Evolutionary conservation across 2,113 vertebrate genomes (phyloP), one percentile per base, ranked within the genome.

Genomic region (Abramis brama): DNA sequence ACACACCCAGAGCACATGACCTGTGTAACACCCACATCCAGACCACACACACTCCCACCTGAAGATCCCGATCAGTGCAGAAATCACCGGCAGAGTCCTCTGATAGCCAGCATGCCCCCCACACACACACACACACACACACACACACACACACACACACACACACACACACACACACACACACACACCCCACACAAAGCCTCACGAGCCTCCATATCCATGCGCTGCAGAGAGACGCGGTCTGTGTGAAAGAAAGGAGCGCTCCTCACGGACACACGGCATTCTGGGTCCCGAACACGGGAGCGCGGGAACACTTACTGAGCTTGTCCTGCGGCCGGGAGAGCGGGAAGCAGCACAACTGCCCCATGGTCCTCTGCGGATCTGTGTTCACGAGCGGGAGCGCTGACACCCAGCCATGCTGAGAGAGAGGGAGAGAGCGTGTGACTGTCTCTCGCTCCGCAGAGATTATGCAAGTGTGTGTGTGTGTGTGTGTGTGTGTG

Each of bases 321-420:
- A 89, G 85, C 76, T 89, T 89, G 12, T 89, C 88, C 19, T 89
- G 70, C 17, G 62, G 74, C 43, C 88, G 77, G 2, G 88, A 86
- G 39, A 89, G 86, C 25, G 88, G 88, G 71, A 89, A 89, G 66
- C 88, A 89, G 78, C 88, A 89, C 71, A 89, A 68, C 85, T 89
- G 88, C 50, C 88, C 88, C 85, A 89, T 81, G 15, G 64, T 43
- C 50, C 36, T 70, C 47, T 33, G 73, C 11, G 0, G n/a, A 23
- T 45, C 73, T 8, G 10, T 47, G 23, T 33, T 59, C 9, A 73
- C 59, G 79, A 83, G 59, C 84, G 71, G 23, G 43, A 62, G 62
- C 6, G 57, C 39, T 47, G 30, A 10, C 47, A 83, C 84, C 60
- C 82, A 82, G 68, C 68, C 88, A 81, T 82, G 83, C 64, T 86